Evolutionary conservation across 2,797 vertebrate genomes (phyloP).

Genomic region (Psittacula derbiana): DNA sequence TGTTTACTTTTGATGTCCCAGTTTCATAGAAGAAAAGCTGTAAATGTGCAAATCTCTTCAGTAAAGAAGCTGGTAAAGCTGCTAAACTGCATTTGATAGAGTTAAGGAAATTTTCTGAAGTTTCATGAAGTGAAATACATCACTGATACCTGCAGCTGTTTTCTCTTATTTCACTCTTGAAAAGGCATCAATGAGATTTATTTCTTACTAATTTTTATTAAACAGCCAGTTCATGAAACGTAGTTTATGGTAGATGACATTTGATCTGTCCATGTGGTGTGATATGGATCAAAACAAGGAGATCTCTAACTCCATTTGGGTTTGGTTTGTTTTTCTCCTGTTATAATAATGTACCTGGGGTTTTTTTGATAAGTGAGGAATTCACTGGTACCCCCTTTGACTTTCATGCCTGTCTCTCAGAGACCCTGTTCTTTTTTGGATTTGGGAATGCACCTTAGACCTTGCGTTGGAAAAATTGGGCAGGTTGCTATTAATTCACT

Average conservation of each 20-base stretch:
- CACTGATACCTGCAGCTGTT: background rate
- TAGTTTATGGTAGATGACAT: background rate
- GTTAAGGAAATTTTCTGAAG: background rate
- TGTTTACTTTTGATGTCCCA: background rate
- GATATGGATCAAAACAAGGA: background rate
- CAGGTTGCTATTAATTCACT: background rate
- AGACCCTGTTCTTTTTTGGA: background rate
- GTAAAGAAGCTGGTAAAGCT: background rate
- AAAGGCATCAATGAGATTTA: background rate
- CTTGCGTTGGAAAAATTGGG: background rate
- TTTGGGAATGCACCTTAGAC: background rate
- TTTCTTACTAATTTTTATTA: background rate
- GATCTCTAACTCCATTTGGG: background rate
- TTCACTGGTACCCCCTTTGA: background rate
- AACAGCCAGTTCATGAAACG: background rate
- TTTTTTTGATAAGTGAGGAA: background rate
- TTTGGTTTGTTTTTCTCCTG: background rate
- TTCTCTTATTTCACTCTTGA: background rate
- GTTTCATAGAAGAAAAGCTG: background rate
- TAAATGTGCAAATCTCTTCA: background rate
- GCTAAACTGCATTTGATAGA: accelerated
- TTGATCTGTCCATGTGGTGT: background rate
- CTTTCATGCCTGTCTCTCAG: background rate
- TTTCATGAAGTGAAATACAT: background rate
- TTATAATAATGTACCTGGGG: background rate